phyloP scores from a whole-genome alignment of 2,888 invertebrate species.

The Auanema sp. region DNA sequence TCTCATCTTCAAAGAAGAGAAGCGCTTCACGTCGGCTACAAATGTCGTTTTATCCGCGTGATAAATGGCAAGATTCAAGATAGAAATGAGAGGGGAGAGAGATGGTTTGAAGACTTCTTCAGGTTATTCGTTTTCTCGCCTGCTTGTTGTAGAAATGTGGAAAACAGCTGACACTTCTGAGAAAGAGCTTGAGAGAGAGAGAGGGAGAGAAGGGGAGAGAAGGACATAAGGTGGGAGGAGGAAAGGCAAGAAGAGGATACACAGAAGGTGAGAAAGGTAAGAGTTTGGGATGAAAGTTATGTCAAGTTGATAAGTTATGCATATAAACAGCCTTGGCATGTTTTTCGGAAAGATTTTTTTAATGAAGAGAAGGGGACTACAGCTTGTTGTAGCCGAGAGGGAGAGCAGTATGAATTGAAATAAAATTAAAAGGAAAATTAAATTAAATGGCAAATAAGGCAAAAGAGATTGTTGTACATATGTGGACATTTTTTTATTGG shows the following conservation, averaged over 20 bases:
- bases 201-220: background rate
- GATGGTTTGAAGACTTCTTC: too few relatives aligned
- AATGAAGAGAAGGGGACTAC: conserved; percentile 12
- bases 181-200: background rate
- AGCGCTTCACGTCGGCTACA: too few relatives aligned
- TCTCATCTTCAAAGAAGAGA: too few relatives aligned
- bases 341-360: background rate
- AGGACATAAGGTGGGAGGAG: background rate
- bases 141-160: too few relatives aligned
- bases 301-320: background rate
- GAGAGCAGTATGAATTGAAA: conserved; percentile 2
- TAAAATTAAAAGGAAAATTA: background rate
- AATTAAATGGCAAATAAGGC: conserved; percentile 1
- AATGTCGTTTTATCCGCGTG: too few relatives aligned
- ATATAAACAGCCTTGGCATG: background rate
- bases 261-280: background rate
- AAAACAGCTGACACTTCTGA: too few relatives aligned
- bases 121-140: too few relatives aligned
- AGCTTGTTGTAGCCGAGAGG: conserved; percentile 5
- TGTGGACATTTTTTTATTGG: too few relatives aligned
- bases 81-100: too few relatives aligned
- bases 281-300: background rate
- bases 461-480: background rate
- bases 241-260: background rate
- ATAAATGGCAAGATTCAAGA: too few relatives aligned